These are phyloP conservation scores for Chelmon rostratus DNA, from an alignment of 2,797 vertebrate genomes.

Conservation along the genomic window DNA sequence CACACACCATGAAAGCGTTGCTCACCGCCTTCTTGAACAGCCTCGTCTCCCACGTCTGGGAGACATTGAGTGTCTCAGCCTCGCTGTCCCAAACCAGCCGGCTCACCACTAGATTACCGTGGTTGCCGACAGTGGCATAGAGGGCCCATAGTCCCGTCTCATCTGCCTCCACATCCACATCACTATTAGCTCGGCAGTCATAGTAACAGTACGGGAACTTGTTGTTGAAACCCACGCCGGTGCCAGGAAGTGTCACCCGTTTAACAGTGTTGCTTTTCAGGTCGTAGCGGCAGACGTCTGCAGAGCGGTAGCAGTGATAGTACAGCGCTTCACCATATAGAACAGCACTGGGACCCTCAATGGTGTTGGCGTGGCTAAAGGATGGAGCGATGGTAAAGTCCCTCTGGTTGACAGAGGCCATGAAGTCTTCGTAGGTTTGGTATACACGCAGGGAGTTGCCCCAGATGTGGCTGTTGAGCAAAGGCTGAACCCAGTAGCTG, in stretches of 20 bases:
- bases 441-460: constrained; percentile 78
- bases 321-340: constrained; percentile 76
- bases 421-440: constrained; percentile 74
- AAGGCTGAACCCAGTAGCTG: constrained; percentile 79
- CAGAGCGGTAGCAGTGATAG: constrained; percentile 78
- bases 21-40: constrained; percentile 83
- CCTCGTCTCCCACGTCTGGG: constrained; percentile 83
- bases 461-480: constrained; percentile 60
- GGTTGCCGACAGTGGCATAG: constrained; percentile 80
- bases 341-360: constrained; percentile 81
- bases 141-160: constrained; percentile 82
- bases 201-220: constrained; percentile 86
- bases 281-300: constrained; percentile 81
- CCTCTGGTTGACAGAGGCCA: constrained; percentile 64
- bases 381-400: constrained; percentile 69
- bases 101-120: constrained; percentile 83
- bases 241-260: constrained; percentile 68
- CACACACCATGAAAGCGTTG: constrained; percentile 84
- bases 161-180: constrained; percentile 81
- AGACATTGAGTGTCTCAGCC: constrained; percentile 59
- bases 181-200: constrained; percentile 75
- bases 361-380: constrained; percentile 40
- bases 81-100: constrained; percentile 68
- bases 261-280: constrained; percentile 57
- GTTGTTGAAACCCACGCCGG: constrained; percentile 70